Conservation (phyloP, 2,113 vertebrate genomes). For the Piliocolobus tephrosceles region DNA sequence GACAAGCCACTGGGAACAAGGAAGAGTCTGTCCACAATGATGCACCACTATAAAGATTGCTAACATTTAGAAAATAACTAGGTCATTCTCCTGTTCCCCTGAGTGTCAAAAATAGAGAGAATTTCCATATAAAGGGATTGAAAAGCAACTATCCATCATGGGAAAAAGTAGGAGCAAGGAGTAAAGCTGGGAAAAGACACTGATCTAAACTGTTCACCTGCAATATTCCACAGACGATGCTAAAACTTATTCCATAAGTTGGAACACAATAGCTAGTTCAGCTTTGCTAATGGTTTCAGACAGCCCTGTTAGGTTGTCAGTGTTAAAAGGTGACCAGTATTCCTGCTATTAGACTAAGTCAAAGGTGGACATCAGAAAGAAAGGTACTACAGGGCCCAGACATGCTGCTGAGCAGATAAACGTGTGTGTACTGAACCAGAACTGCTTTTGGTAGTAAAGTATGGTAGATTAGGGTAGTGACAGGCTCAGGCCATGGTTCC, state of each 20-base stretch:
- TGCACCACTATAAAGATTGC: not conserved
- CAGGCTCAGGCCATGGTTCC: not conserved
- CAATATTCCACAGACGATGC: not conserved
- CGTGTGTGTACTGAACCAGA: not conserved
- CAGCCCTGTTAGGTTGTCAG: not conserved
- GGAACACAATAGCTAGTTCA: not conserved
- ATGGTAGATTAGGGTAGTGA: not conserved
- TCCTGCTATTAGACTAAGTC: not conserved
- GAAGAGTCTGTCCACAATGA: not conserved
- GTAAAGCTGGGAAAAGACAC: not conserved
- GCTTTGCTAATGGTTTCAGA: not conserved
- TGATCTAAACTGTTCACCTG: not conserved
- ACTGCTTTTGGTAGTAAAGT: not conserved
- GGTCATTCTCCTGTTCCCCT: not conserved
- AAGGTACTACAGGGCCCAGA: not conserved
- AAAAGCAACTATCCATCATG: not conserved
- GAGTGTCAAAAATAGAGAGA: not conserved
- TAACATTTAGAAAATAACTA: not conserved
- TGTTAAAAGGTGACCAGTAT: not conserved
- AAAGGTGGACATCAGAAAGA: not conserved
- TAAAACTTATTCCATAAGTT: not conserved
- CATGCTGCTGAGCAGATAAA: not conserved
- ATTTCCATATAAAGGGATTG: not conserved
- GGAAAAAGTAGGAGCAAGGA: not conserved
- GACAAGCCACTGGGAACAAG: slow-evolving; percentile 90